Percentiles rank a stretch among this genome's conserved stretches.
Evolutionary conservation across 2,797 vertebrate genomes (phyloP).

Genomic region (Gadopsis bispinosus): DNA sequence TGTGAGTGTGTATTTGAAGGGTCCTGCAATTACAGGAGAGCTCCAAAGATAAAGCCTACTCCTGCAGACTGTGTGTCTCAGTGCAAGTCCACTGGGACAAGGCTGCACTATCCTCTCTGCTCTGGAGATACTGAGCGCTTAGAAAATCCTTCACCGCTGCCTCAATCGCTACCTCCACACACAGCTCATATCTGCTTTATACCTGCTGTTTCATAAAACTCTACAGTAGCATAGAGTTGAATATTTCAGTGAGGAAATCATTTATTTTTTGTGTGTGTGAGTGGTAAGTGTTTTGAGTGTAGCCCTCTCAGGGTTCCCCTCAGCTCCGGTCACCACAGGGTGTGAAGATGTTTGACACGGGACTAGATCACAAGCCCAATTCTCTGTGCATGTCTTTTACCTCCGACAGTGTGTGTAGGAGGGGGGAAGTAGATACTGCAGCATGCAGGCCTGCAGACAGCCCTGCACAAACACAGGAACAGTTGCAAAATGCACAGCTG

Average conservation of each 20-base stretch:
- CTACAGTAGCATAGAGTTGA: not conserved
- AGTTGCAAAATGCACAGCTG: constrained; percentile 51
- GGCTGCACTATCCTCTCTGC: constrained; percentile 54
- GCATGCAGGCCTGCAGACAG: constrained; percentile 40
- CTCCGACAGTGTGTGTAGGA: constrained; percentile 26
- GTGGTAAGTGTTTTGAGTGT: not conserved
- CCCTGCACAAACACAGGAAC: constrained; percentile 54
- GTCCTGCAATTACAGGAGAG: constrained; percentile 77
- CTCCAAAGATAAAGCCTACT: constrained; percentile 69
- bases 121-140: constrained; percentile 52
- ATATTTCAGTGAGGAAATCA: not conserved
- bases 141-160: constrained; percentile 34
- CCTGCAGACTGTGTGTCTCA: constrained; percentile 74
- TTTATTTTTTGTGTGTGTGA: not conserved
- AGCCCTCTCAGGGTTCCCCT: constrained; percentile 2
- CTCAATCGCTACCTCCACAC: constrained; percentile 9
- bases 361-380: constrained; percentile 21
- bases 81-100: constrained; percentile 63
- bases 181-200: constrained; percentile 8
- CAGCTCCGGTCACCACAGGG: constrained; percentile 11
- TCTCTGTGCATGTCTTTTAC: constrained; percentile 25
- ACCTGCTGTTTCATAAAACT: constrained; percentile 28
- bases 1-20: constrained; percentile 62
- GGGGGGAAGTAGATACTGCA: constrained; percentile 53
- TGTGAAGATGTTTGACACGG: constrained; percentile 18